A percentile compares a stretch with the other conserved stretches of the same genome.
phyloP scores from a whole-genome alignment of 2,797 vertebrate species.

The Euthynnus affinis region DNA sequence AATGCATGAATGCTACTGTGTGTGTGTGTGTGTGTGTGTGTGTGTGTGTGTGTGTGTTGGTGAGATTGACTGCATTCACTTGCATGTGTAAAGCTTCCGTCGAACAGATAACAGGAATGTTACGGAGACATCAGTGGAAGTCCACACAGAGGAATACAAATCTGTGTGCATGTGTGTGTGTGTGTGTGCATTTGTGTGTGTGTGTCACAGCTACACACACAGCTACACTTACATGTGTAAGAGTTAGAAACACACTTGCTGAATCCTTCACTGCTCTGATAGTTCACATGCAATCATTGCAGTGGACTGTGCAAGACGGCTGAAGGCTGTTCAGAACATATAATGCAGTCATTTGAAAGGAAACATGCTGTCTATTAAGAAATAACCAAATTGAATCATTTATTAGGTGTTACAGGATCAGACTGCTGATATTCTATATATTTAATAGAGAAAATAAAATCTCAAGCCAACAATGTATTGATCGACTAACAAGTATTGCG shows the following conservation, averaged over 20 bases:
- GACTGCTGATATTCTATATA: no score
- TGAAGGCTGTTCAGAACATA: not conserved
- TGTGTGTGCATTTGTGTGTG: not conserved
- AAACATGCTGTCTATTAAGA: not conserved
- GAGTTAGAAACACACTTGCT: no score
- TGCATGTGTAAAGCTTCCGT: no score
- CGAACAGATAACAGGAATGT: no score
- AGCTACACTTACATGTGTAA: not conserved
- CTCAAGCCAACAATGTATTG: no score
- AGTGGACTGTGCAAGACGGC: not conserved
- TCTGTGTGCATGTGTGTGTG: not conserved
- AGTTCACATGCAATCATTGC: constrained; percentile 23
- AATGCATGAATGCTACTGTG: not conserved
- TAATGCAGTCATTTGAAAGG: not conserved
- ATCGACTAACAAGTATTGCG: no score
- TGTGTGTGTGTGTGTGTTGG: no score
- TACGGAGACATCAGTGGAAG: no score
- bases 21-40: not conserved
- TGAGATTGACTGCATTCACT: no score
- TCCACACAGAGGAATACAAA: no score
- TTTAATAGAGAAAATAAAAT: no score
- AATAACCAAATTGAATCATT: not conserved
- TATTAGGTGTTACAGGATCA: not conserved
- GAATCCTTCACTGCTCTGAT: not conserved
- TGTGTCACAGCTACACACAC: not conserved